Evolutionary conservation across 2,888 invertebrate species (phyloP).

Genomic region (Caenorhabditis sinica): DNA sequence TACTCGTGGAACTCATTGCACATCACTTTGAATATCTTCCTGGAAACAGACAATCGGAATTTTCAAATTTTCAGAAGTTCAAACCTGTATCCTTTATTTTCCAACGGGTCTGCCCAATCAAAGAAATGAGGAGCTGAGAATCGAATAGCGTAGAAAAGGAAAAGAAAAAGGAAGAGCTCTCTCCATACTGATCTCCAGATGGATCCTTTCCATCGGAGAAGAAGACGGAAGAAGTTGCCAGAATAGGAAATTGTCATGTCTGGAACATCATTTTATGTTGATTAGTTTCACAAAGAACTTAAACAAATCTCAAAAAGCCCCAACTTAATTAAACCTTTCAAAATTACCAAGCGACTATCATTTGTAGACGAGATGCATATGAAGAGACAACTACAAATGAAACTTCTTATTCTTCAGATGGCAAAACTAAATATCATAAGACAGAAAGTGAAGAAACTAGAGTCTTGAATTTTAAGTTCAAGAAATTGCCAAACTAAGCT

Average conservation of each 20-base stretch:
- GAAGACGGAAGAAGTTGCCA: constrained; percentile 74
- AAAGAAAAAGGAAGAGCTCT: constrained; percentile 71
- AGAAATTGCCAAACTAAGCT: constrained; percentile 9
- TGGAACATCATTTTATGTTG: constrained; percentile 21
- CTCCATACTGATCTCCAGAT: constrained; percentile 76
- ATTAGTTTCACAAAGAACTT: neutral
- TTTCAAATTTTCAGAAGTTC: constrained; percentile 8
- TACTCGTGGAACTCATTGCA: constrained; percentile 75
- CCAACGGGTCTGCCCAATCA: constrained; percentile 64
- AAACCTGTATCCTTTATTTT: constrained; percentile 56
- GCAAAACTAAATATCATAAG: neutral
- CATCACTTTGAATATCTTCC: constrained; percentile 68
- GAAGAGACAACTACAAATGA: no score
- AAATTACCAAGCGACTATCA: no score
- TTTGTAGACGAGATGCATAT: no score
- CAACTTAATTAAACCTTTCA: no score
- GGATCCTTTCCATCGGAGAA: constrained; percentile 78
- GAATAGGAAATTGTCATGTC: constrained; percentile 78
- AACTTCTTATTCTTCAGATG: no score
- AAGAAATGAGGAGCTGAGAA: constrained; percentile 68
- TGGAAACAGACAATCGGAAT: constrained; percentile 45
- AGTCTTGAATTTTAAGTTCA: neutral
- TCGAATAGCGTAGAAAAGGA: constrained; percentile 72
- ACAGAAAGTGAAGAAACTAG: neutral
- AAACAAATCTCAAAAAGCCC: no score